Evolutionary conservation across 1,140 invertebrate species (phyloP).

Genomic region (Dendrolimus kikuchii): DNA sequence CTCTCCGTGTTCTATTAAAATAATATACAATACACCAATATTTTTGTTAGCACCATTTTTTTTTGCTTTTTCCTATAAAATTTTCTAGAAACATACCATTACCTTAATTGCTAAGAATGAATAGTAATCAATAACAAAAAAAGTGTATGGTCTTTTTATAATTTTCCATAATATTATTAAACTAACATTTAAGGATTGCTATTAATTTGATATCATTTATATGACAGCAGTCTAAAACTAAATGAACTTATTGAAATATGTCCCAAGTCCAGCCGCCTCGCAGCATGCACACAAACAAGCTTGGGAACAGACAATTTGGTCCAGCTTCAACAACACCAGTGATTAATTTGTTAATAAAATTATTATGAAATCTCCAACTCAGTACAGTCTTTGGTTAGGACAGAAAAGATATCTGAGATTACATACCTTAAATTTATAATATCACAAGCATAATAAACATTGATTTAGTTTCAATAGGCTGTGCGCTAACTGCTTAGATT

Average conservation of each 20-base stretch:
- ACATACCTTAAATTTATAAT: slow-evolving; percentile 57
- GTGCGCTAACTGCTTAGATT: too few relatives aligned
- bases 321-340: slow-evolving; percentile 52
- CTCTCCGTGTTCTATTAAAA: slow-evolving; percentile 44
- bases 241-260: slow-evolving; percentile 24
- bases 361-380: slow-evolving; percentile 38
- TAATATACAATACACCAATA: slow-evolving; percentile 57
- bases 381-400: slow-evolving; percentile 69
- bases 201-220: slow-evolving; percentile 50
- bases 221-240: slow-evolving; percentile 47
- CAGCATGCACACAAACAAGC: slow-evolving; percentile 2
- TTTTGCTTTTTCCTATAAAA: slow-evolving; percentile 44
- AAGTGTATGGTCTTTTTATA: slow-evolving; percentile 53
- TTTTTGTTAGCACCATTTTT: slow-evolving; percentile 68
- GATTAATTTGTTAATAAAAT: slow-evolving; percentile 34
- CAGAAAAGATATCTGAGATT: slow-evolving; percentile 50
- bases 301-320: slow-evolving; percentile 49
- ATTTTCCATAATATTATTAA: slow-evolving; percentile 32
- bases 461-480: slow-evolving; percentile 2
- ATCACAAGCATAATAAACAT: slow-evolving; percentile 61
- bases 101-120: slow-evolving; percentile 59
- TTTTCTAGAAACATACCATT: slow-evolving; percentile 56
- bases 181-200: slow-evolving; percentile 38
- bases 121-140: slow-evolving; percentile 28
- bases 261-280: too few relatives aligned